Evolutionary conservation across 23 tunicate species (phyloP), one percentile per base, ranked within the genome.

Genomic region (Halocynthia roretzi): DNA sequence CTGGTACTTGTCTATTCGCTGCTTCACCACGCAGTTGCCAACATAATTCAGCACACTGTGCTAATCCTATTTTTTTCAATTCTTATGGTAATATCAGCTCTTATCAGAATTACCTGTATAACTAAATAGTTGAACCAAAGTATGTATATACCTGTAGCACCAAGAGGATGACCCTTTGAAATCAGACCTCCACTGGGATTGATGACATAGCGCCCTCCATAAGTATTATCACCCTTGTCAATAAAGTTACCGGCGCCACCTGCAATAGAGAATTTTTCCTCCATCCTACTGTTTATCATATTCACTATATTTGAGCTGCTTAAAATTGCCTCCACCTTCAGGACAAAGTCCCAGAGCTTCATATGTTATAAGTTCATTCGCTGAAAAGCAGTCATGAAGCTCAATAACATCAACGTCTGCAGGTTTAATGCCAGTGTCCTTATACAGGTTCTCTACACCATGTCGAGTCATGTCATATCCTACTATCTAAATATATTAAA

Each of bases 21-120:
- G 99, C 99, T 67, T 96, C 97, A 5, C 97, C 99, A 20, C 99
- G 86, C 5, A 96, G 22, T 64, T 96, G 99, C 97, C 99, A 96
- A 64, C 92, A 88, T 9, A 96, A 80, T 56, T 96, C 97, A 6
- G 97, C 70, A 64, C 99, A 96, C 57, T 96, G 99, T 8, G 99
- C 99, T 10, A 95, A 71, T 8, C 99, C 99, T 91, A 71, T 8
- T n/a, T 48, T 50, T 12, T 62, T 10, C 18, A 20, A 68, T 68
- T 68, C 2, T n/a, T 31, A 31, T 31, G 44, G 44, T 31, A 31
- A 31, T 31, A 31, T 31, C 4, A 31, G 44, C 4, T 31, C 1
- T 31, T 31, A 31, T 31, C 44, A 31, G 44, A 31, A 31, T 31
- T 4, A 31, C 44, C 44, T 1, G 44, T 31, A 31, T 31, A 31